Evolutionary conservation across 2,888 invertebrate genomes (phyloP).

Genomic region (Trissolcus japonicus): DNA sequence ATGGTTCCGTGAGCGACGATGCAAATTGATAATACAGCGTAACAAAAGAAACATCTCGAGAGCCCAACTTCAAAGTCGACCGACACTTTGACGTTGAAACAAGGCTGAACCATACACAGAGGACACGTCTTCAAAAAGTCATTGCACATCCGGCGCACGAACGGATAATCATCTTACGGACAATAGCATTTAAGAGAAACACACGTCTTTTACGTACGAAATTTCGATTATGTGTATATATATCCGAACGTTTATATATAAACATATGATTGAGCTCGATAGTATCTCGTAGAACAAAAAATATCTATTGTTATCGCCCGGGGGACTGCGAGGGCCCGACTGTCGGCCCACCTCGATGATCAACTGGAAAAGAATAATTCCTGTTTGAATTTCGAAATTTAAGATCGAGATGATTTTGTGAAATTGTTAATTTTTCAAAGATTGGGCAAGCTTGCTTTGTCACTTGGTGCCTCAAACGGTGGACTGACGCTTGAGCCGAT

Average conservation of each 20-base stretch:
- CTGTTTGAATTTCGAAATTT: neutral
- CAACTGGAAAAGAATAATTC: neutral
- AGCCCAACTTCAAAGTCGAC: slow-evolving; percentile 25
- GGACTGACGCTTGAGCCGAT: slow-evolving; percentile 5
- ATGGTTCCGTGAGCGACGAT: neutral
- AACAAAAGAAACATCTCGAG: slow-evolving; percentile 9
- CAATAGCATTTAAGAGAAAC: slow-evolving; percentile 66
- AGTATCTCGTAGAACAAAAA: slow-evolving; percentile 42
- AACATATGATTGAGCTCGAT: slow-evolving; percentile 50
- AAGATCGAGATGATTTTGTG: neutral
- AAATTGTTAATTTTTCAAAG: neutral
- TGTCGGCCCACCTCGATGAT: slow-evolving; percentile 13
- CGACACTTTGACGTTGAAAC: slow-evolving; percentile 5
- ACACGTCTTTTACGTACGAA: slow-evolving; percentile 67
- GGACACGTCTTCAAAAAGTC: slow-evolving; percentile 37
- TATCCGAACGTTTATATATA: slow-evolving; percentile 39
- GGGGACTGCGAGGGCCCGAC: slow-evolving; percentile 10
- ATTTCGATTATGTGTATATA: slow-evolving; percentile 61
- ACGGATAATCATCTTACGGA: slow-evolving; percentile 62
- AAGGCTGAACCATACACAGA: slow-evolving; percentile 35
- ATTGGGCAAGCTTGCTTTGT: slow-evolving; percentile 13
- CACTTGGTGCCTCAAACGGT: slow-evolving; percentile 49
- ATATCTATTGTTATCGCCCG: slow-evolving; percentile 37
- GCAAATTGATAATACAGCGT: neutral
- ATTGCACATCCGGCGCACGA: slow-evolving; percentile 31